Base-by-base conservation (phyloP, 2,888 invertebrate genomes). In the Blera fallax region DNA sequence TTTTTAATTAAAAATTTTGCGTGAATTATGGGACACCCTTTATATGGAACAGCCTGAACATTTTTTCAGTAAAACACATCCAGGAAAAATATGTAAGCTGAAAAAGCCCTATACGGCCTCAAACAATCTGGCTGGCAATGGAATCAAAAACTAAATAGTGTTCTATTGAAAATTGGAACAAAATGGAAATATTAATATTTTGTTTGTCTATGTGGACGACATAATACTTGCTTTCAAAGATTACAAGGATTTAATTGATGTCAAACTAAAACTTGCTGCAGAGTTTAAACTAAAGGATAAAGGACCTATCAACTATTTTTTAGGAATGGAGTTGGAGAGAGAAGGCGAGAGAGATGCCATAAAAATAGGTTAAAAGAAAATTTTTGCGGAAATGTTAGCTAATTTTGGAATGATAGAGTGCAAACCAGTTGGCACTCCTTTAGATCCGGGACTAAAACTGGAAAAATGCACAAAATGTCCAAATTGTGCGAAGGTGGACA, bases 91-190 rank as follows among this genome's bases (percentile, higher is more conserved):
- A 1, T 21, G 48, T 10, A 48, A 48, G 21, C 21, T 48, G 21
- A 48, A 10, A 48, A 48, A 21, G 48, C 18, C 10, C 21, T 48
- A 21, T 48, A 48, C 11, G 70, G 58, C 8, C 58, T 70, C 4
- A 70, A 70, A 14, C 70, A 70, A 32, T 56, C 70, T 8, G 58
- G 54, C 7, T 18, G 62, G 14, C 29, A 29, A n/a, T 64, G 73
- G 52, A 73, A 73, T 16, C 37, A 18, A 2, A 73, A 73, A 8
- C 27, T 73, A 14, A 40, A 73, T 14, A 21, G 21, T 3, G 40
- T 62, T 0, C 29, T 74, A 14, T 1, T 43, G 40, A 40, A 62
- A 32, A 18, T 54, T 76, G 56, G 65, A 7, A 0, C 21, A 6
- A 6, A 7, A 0, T 18, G 64, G 43, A 16, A 7, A 6, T 14